phyloP scores from a whole-genome alignment of 1,140 invertebrate genomes.

The Oedothorax gibbosus region DNA sequence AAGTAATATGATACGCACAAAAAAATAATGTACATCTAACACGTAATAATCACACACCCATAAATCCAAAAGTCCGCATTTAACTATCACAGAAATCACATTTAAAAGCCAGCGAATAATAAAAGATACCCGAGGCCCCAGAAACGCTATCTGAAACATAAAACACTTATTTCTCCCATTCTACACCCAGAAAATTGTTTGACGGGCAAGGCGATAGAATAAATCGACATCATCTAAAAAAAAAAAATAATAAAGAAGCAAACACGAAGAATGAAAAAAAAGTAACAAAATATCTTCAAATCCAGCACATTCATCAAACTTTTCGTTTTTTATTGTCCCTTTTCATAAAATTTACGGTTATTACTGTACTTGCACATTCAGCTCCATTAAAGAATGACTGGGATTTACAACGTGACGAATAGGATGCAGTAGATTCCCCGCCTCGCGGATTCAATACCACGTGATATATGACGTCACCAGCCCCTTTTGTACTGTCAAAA shows the following conservation, averaged over 20 bases:
- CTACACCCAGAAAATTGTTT: too few relatives aligned
- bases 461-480: conserved; percentile 19
- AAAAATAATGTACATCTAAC: too few relatives aligned
- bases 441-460: conserved; percentile 36
- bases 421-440: conserved; percentile 44
- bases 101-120: too few relatives aligned
- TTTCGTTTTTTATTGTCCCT: conserved; percentile 51
- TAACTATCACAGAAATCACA: too few relatives aligned
- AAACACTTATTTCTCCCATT: too few relatives aligned
- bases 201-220: too few relatives aligned
- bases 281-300: conserved; percentile 35
- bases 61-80: too few relatives aligned
- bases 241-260: neutral
- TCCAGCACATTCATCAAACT: conserved; percentile 40
- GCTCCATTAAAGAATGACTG: conserved; percentile 57
- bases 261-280: neutral
- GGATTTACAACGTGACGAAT: conserved; percentile 59
- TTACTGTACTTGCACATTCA: conserved; percentile 58
- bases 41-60: too few relatives aligned
- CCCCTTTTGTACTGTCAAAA: too few relatives aligned
- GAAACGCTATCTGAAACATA: too few relatives aligned
- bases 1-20: too few relatives aligned
- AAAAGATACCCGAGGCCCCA: too few relatives aligned
- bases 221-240: neutral
- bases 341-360: conserved; percentile 60